Evolutionary conservation across 2,113 vertebrate genomes (phyloP), one percentile per base, ranked within the genome.

Genomic region (Eudorcas thomsonii): DNA sequence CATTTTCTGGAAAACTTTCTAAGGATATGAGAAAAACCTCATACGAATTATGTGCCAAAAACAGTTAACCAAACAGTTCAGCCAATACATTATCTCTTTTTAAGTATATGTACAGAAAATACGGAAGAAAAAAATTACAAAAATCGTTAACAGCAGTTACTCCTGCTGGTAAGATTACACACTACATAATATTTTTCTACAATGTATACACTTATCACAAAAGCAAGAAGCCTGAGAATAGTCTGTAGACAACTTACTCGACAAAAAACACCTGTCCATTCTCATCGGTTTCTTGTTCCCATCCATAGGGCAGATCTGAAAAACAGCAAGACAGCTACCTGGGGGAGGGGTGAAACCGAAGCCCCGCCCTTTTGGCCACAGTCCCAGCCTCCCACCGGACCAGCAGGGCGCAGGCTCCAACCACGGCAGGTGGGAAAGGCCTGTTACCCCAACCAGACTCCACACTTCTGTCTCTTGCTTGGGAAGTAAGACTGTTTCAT

Each of bases 251-350:
- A 99, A 99, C 99, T 99, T 99, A 99, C 99, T 99, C 99, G 14
- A 99, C 99, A 98, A 99, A 99, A 99, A 99, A 99, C 28, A 99
- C 98, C 96, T 99, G 99, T 85, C 99, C 99, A 0, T 99, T 99
- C 97, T 99, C 99, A 98, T 99, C 99, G 0, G 99, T 99, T 98
- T 99, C 99, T 98, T 99, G 99, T 90, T 99, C 99, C 99, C 99
- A 99, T 59, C 99, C 99, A 80, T 99, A 99, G 0, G 99, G 99
- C 92, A 99, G 97, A 98, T 99, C 99, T 99, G 98, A 93, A 96
- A 98, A 36, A 98, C 26, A 98, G 1, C 64, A 77, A 84, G 95
- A 45, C n/a, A 92, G 45, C 21, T 15, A 1, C 2, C 6, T 9
- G 23, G 1, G 10, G 25, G 7, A 45, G 11, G n/a, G 25, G 7